Conservation (phyloP, 37 sponge, comb jelly and placozoan genomes). For the Cliona cf. orientalis region DNA sequence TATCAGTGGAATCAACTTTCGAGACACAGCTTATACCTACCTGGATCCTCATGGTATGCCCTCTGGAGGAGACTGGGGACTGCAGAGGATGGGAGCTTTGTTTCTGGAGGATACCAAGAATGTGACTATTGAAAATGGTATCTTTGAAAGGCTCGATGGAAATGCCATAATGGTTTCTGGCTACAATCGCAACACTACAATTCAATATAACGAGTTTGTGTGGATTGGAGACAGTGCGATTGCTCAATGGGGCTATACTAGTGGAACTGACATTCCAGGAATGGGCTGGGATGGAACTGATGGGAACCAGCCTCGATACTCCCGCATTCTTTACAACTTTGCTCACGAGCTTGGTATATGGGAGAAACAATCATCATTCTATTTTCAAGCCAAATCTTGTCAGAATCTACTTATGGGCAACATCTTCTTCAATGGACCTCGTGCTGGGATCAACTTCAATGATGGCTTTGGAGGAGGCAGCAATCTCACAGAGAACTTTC, state of each 20-base stretch:
- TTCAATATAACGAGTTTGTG: slow-evolving; percentile 63
- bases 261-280: slow-evolving; percentile 23
- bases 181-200: slow-evolving; percentile 51
- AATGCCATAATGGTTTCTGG: slow-evolving; percentile 59
- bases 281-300: slow-evolving; percentile 70
- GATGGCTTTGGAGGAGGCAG: slow-evolving; percentile 83
- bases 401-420: slow-evolving; percentile 61
- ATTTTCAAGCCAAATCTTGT: slow-evolving; percentile 69
- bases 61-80: slow-evolving; percentile 71
- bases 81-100: slow-evolving; percentile 61
- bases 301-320: slow-evolving; percentile 67
- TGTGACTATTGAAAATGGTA: slow-evolving; percentile 20
- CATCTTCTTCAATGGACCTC: slow-evolving; percentile 85
- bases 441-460: slow-evolving; percentile 87
- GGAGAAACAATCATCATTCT: slow-evolving; percentile 66
- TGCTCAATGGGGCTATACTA: slow-evolving; percentile 62
- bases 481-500: slow-evolving; percentile 51
- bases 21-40: slow-evolving; percentile 69
- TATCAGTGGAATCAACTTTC: slow-evolving; percentile 31
- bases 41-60: slow-evolving; percentile 64
- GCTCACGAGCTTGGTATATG: slow-evolving; percentile 76
- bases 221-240: slow-evolving; percentile 78
- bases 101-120: slow-evolving; percentile 61
- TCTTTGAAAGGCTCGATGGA: slow-evolving; percentile 60
- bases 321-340: slow-evolving; percentile 51